Base-by-base conservation (phyloP, 2,797 vertebrate species). In the Heterohyrax brucei region DNA sequence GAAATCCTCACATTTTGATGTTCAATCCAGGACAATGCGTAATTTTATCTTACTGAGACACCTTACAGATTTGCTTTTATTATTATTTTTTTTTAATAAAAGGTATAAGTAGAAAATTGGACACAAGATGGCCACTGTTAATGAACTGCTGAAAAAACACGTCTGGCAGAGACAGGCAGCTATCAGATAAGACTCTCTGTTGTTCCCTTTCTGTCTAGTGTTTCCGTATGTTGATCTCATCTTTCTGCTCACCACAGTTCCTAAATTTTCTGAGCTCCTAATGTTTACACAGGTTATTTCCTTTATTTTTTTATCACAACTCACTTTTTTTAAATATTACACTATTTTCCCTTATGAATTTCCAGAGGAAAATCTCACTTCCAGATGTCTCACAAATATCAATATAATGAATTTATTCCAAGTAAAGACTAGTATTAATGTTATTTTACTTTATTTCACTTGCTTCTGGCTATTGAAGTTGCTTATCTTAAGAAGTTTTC, bases 261-360 rank as follows among this genome's bases (percentile, higher is more conserved):
- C 5, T 22, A 81, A 79, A 50, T 53, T 61, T 18, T 44, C 3
- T 64, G 44, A 68, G 6, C 50, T 6, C 9, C 7, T 14, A 48
- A 8, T 5, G 46, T 14, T 87, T 95, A 64, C 13, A 14, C 2
- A 33, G 30, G 79, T 5, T 79, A 56, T 30, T 28, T 28, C 0
- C 33, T 61, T 48, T 70, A 84, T 46, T 68, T 39, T 91, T 89
- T 80, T 59, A 66, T 66, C 62, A 16, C 0, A 46, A 10, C 1
- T 12, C 9, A 2, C 16, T 64, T 89, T 83, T 83, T 1, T 79
- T 70, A 39, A 2, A 4, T 82, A 39, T 64, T 10, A 46, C 30
- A n/a, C 62, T 70, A 24, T 86, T 86, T 93, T 46, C 18, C 16
- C 13, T 46, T 78, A 16, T 86, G 28, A 93, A 66, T 72, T 91